These are phyloP conservation scores for Alligator mississippiensis DNA, from an alignment of 2,113 vertebrate genomes.

Conservation along the genomic window DNA sequence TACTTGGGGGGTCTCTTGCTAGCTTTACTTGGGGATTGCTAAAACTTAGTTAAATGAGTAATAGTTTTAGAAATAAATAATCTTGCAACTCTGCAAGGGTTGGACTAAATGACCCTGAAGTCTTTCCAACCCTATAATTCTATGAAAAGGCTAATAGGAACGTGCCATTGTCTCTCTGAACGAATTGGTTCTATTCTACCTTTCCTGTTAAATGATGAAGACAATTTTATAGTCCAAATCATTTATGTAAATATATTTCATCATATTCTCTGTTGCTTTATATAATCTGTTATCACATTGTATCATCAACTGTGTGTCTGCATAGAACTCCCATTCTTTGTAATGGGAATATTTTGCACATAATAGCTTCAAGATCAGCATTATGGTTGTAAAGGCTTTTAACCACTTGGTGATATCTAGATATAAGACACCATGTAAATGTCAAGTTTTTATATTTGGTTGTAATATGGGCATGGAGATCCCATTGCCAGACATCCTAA, in stretches of 20 bases:
- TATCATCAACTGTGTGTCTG: not conserved
- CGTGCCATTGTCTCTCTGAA: slow-evolving; percentile 17
- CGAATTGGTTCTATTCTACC: slow-evolving; percentile 15
- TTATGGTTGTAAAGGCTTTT: not conserved
- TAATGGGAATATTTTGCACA: not conserved
- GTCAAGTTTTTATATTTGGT: not conserved
- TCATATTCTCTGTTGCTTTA: slow-evolving; percentile 6
- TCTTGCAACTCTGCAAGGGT: too few species aligned
- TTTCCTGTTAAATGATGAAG: slow-evolving; percentile 24
- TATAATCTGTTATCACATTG: not conserved
- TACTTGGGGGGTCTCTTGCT: not conserved
- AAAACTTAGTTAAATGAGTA: not conserved
- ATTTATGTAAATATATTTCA: slow-evolving; percentile 15
- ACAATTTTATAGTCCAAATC: slow-evolving; percentile 30
- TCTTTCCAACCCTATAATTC: not conserved
- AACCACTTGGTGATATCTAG: not conserved
- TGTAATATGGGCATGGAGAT: not conserved
- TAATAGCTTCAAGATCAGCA: not conserved
- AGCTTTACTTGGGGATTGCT: slow-evolving; percentile 16
- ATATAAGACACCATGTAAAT: not conserved
- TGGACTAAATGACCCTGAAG: too few species aligned
- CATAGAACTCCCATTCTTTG: not conserved
- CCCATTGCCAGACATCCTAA: not conserved
- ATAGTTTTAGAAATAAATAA: too few species aligned
- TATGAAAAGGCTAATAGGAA: slow-evolving; percentile 22